phyloP scores from a whole-genome alignment of 2,113 vertebrate species.

The Microcebus murinus region DNA sequence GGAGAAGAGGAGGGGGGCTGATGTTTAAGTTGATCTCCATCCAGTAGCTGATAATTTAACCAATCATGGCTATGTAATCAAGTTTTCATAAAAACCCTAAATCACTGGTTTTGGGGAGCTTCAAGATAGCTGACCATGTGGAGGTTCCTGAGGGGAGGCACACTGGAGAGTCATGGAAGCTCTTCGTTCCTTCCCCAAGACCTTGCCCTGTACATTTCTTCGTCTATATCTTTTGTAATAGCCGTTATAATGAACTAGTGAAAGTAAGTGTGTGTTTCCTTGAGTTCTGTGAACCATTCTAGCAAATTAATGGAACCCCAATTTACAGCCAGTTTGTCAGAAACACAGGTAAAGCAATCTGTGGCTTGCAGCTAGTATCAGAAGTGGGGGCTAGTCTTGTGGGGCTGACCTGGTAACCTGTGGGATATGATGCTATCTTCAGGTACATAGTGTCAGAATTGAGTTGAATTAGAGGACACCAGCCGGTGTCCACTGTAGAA shows the following conservation, averaged over 20 bases:
- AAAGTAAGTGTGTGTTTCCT: background rate
- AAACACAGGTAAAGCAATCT: background rate
- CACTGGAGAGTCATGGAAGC: background rate
- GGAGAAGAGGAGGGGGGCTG: background rate
- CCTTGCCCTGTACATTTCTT: background rate
- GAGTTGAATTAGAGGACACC: background rate
- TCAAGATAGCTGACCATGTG: background rate
- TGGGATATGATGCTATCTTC: background rate
- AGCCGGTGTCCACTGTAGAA: background rate
- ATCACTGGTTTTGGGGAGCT: background rate
- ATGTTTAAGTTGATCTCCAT: background rate
- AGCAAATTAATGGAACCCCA: background rate
- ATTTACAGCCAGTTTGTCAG: background rate
- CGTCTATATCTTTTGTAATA: background rate
- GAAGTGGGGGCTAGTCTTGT: background rate
- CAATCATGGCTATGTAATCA: background rate
- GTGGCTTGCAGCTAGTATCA: background rate
- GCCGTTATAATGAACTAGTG: background rate
- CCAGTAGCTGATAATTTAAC: background rate
- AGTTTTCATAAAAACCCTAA: background rate
- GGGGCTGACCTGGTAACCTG: background rate
- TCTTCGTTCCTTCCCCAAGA: background rate
- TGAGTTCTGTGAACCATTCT: background rate
- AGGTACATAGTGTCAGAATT: background rate
- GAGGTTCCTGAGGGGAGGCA: background rate